Base-by-base conservation (phyloP, 2,888 invertebrate genomes). In the Dasysyrphus tricinctus region DNA sequence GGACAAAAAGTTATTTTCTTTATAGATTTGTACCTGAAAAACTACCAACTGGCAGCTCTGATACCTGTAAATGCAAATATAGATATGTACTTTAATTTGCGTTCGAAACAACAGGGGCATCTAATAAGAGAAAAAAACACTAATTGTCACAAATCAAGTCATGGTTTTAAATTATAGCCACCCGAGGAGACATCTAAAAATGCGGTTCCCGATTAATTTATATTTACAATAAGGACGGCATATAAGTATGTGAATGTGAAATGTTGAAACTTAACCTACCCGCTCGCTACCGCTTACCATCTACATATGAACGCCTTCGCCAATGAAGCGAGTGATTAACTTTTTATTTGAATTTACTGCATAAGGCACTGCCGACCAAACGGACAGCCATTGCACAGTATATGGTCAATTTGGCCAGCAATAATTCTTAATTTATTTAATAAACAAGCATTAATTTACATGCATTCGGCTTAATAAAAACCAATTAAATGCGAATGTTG, bases 381-480 rank as follows among this genome's bases (percentile, higher is more conserved):
- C 5, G 8, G 54, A 6, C 54, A 54, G 29, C 54, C 73, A 77
- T 69, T 42, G 77, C 57, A 34, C 72, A 63, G 34, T 32, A 24
- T 19, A 59, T 65, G 63, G 70, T 78, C 75, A 78, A 82, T 82
- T 86, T 67, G 65, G 42, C 72, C 61, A 54, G 78, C 82, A 78
- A 82, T 86, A 86, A 82, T 86, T 86, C 82, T 86, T 82, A 86
- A 86, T 86, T 86, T 82, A 82, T 86, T 70, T 75, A 78, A 86
- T 86, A 86, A 86, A 86, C 78, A 86, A 78, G 82, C 86, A 82
- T 82, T 82, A 86, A 86, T 86, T 82, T 82, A 86, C 86, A 82
- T 82, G 78, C 86, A 86, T 86, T 86, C 65, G 86, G 82, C 56
- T 82, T 86, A 86, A 86, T 86, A 86, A 86, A 86, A 86, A 86